Conservation (phyloP, 2,888 invertebrate species). For the Chymomyza amoena region DNA sequence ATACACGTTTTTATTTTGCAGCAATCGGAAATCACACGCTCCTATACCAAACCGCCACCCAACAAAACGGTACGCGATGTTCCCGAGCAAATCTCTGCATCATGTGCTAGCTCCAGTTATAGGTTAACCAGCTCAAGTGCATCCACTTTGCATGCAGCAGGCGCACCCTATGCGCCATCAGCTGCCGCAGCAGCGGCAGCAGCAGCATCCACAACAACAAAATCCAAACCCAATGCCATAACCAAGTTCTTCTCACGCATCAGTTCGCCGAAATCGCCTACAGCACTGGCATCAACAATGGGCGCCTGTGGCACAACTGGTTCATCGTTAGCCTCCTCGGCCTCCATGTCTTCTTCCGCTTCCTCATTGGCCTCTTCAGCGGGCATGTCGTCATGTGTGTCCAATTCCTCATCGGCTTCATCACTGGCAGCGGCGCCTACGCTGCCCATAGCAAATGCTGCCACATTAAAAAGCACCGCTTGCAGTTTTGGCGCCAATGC, state of each 20-base stretch:
- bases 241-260: conserved; percentile 78
- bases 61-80: conserved; percentile 85
- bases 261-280: conserved; percentile 78
- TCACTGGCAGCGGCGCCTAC: conserved; percentile 66
- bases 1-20: conserved; percentile 55
- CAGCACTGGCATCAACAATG: conserved; percentile 58
- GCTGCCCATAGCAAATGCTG: conserved; percentile 75
- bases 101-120: conserved; percentile 38
- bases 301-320: conserved; percentile 39
- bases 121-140: conserved; percentile 35
- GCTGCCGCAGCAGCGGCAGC: conserved; percentile 23
- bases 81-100: conserved; percentile 79
- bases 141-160: conserved; percentile 37
- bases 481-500: conserved; percentile 62
- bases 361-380: conserved; percentile 66
- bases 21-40: conserved; percentile 85
- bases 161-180: conserved; percentile 23
- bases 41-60: conserved; percentile 84
- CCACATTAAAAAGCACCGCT: conserved; percentile 75
- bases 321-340: conserved; percentile 66
- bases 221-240: conserved; percentile 79
- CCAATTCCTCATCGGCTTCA: conserved; percentile 66
- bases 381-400: conserved; percentile 56
- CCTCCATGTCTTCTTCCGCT: conserved; percentile 68
- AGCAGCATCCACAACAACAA: conserved; percentile 44